Evolutionary conservation across 2,888 invertebrate species (phyloP).

Genomic region (Cactoblastis cactorum): DNA sequence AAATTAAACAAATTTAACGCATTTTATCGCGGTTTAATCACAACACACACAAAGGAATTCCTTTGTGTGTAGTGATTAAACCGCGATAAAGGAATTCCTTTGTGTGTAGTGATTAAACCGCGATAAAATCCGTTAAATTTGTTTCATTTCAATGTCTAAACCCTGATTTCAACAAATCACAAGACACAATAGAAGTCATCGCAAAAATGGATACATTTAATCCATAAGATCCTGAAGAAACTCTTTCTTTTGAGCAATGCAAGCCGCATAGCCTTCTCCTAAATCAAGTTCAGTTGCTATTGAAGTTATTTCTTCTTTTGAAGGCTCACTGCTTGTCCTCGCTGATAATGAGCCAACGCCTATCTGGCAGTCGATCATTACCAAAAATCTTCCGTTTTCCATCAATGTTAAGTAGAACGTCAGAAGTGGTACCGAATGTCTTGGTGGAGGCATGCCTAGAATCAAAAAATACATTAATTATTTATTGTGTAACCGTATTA

Average conservation of each 20-base stretch:
- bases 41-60: too few species aligned
- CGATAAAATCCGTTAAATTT: too few species aligned
- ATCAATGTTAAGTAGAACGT: conserved; percentile 53
- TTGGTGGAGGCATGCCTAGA: conserved; percentile 41
- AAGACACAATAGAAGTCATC: neutral
- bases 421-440: conserved; percentile 39
- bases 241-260: conserved; percentile 34
- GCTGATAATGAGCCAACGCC: conserved; percentile 38
- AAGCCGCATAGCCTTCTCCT: conserved; percentile 43
- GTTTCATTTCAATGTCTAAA: too few species aligned
- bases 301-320: conserved; percentile 36
- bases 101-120: too few species aligned
- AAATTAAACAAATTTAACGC: too few species aligned
- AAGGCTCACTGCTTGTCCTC: conserved; percentile 26
- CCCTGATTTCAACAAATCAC: neutral
- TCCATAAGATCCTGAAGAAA: conserved; percentile 29
- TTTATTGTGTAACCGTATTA: neutral
- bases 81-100: too few species aligned
- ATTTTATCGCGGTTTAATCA: too few species aligned
- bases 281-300: conserved; percentile 31
- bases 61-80: too few species aligned
- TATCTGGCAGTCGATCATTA: conserved; percentile 52
- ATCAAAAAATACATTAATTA: conserved; percentile 9
- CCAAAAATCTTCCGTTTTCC: conserved; percentile 40
- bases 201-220: conserved; percentile 16